A percentile compares a stretch with the other conserved stretches of the same genome.
These are phyloP conservation scores for Aporrectodea caliginosa DNA, from an alignment of 1,140 invertebrate genomes.

Conservation along the genomic window DNA sequence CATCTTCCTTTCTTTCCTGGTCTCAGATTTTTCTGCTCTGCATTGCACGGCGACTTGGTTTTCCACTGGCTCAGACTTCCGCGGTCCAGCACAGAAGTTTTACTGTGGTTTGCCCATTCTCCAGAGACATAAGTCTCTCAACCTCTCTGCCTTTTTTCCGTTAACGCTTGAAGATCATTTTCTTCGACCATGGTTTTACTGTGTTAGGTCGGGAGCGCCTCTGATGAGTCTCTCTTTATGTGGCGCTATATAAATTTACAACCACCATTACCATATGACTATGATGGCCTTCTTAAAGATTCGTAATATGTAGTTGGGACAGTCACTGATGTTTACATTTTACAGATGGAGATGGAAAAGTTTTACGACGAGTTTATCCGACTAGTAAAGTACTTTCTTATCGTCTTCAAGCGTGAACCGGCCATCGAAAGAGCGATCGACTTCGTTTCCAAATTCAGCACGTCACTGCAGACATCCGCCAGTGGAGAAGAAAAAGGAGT, in stretches of 20 bases:
- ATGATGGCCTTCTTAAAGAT: neutral
- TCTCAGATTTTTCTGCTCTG: no score
- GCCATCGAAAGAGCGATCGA: slow-evolving; percentile 64
- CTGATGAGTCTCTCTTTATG: no score
- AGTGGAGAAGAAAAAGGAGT: slow-evolving; percentile 22
- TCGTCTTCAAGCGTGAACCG: slow-evolving; percentile 57
- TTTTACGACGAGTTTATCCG: slow-evolving; percentile 48
- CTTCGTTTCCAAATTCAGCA: slow-evolving; percentile 65
- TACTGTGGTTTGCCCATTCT: no score
- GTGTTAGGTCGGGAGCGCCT: no score
- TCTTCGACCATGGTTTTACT: neutral
- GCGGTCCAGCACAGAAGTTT: no score
- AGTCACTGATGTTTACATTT: neutral
- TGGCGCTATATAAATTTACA: neutral
- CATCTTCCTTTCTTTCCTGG: no score
- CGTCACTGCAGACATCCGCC: slow-evolving; percentile 37
- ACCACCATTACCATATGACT: neutral
- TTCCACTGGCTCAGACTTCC: no score
- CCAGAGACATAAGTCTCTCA: no score
- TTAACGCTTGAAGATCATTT: neutral
- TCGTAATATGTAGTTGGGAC: neutral
- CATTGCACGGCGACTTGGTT: no score
- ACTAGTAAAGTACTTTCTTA: slow-evolving; percentile 46
- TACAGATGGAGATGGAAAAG: slow-evolving; percentile 42
- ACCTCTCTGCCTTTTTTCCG: neutral